Evolutionary conservation across 2,888 invertebrate genomes (phyloP).

Genomic region (Hydroisotoma schaefferi): DNA sequence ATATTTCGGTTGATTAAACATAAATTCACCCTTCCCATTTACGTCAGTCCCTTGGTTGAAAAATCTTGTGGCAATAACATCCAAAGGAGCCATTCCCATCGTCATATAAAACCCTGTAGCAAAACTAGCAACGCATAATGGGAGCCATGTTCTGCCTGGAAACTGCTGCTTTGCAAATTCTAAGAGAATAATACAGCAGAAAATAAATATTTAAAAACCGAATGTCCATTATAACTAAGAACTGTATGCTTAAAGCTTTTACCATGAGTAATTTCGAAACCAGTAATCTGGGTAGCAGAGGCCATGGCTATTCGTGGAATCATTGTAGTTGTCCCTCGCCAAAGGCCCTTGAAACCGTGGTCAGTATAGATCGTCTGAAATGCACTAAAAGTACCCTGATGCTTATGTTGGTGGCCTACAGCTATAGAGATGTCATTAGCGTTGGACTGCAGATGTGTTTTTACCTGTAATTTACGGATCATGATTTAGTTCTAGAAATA

Average conservation of each 20-base stretch:
- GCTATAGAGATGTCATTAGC: slow-evolving; percentile 67
- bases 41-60: slow-evolving; percentile 78
- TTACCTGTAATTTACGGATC: slow-evolving; percentile 58
- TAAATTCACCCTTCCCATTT: slow-evolving; percentile 54
- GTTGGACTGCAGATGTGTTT: slow-evolving; percentile 74
- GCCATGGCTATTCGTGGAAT: slow-evolving; percentile 74
- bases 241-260: too few relatives aligned
- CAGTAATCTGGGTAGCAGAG: slow-evolving; percentile 77
- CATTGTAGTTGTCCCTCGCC: slow-evolving; percentile 72
- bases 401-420: slow-evolving; percentile 80
- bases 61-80: slow-evolving; percentile 79
- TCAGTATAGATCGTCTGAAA: slow-evolving; percentile 55
- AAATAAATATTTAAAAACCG: too few relatives aligned
- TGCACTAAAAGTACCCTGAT: slow-evolving; percentile 65
- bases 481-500: not conserved
- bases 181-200: too few relatives aligned
- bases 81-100: slow-evolving; percentile 78
- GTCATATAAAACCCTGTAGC: slow-evolving; percentile 76
- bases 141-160: slow-evolving; percentile 59
- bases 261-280: slow-evolving; percentile 58
- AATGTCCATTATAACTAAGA: too few relatives aligned
- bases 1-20: too few relatives aligned
- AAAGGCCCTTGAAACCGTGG: slow-evolving; percentile 63
- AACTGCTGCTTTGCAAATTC: slow-evolving; percentile 51
- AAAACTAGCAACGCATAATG: slow-evolving; percentile 70